Evolutionary conservation across 2,113 vertebrate genomes (phyloP).

Genomic region (Theristicus caerulescens): DNA sequence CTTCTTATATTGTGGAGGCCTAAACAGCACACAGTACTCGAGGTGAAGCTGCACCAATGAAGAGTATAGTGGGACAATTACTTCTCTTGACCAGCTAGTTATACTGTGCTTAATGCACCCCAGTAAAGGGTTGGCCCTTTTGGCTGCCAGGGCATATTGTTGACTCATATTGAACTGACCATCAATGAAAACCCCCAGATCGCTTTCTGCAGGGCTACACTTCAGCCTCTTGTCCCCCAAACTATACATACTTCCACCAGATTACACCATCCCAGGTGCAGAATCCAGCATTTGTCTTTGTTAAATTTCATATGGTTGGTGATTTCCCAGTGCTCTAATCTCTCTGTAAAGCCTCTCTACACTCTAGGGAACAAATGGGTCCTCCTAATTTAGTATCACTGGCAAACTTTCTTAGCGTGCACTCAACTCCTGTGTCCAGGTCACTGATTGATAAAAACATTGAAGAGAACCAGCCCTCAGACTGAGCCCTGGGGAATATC

Average conservation of each 20-base stretch:
- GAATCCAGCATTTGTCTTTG: not conserved
- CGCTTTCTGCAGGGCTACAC: not conserved
- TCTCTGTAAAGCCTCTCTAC: not conserved
- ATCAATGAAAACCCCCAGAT: not conserved
- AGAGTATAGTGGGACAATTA: not conserved
- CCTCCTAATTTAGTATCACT: not conserved
- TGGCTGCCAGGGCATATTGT: not conserved
- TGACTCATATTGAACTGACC: not conserved
- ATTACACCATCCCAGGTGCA: not conserved
- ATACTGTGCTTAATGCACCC: not conserved
- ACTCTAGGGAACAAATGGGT: not conserved
- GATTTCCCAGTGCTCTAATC: not conserved
- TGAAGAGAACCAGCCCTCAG: not conserved
- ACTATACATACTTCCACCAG: accelerated
- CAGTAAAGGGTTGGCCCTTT: not conserved
- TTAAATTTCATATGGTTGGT: not conserved
- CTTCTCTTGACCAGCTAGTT: not conserved
- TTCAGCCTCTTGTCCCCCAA: not conserved
- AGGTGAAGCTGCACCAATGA: not conserved
- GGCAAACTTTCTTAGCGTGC: not conserved
- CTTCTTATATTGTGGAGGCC: not conserved
- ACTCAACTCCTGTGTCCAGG: not conserved
- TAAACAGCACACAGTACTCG: not conserved
- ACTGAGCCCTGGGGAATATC: not conserved
- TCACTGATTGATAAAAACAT: not conserved